Base-by-base conservation (phyloP, 2,113 vertebrate genomes). In the Cnemophilus loriae region DNA sequence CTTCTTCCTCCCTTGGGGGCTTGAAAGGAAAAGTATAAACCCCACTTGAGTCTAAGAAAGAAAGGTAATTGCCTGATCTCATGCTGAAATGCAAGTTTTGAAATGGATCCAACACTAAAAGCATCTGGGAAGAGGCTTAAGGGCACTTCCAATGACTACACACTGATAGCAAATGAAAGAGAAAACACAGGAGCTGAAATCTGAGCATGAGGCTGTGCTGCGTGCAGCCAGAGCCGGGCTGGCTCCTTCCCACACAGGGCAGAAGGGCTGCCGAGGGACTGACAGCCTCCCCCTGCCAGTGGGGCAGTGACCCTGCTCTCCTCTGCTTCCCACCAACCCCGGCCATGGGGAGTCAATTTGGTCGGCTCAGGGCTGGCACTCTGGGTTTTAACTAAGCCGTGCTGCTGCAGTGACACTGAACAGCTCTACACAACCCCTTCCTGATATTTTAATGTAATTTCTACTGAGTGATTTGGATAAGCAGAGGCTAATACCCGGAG, bases 51-150 rank as follows among this genome's bases (percentile, higher is more conserved):
- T 73, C 20, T 65, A 85, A 56, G 67, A 37, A 95, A 70, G 79
- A 35, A 80, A 90, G 50, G 15, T 50, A 86, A 92, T 76, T 80
- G 68, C 18, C 30, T 88, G n/a, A 65, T 80, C 70, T 94, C 63
- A 53, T 1, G 2, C 11, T 39, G 86, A 92, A 97, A 97, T 95
- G 86, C 21, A 81, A 55, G 46, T 74, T 87, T 92, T 95, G 93
- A 83, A 92, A 87, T 2, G 4, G 33, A 92, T 74, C 94, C 95
- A 95, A 81, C 56, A 41, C n/a, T 90, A 78, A 96, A 90, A 92
- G 83, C 83, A 41, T 78, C 80, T 30, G 60, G 13, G 39, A 87
- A 95, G 69, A 75, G 32, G 30, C 86, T 80, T 77, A 74, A 77
- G 59, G 39, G 59, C 2, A 5, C 26, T 75, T 92, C 67, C 86